Conservation (phyloP, 2,888 invertebrate species). For the Bimastos eiseni region DNA sequence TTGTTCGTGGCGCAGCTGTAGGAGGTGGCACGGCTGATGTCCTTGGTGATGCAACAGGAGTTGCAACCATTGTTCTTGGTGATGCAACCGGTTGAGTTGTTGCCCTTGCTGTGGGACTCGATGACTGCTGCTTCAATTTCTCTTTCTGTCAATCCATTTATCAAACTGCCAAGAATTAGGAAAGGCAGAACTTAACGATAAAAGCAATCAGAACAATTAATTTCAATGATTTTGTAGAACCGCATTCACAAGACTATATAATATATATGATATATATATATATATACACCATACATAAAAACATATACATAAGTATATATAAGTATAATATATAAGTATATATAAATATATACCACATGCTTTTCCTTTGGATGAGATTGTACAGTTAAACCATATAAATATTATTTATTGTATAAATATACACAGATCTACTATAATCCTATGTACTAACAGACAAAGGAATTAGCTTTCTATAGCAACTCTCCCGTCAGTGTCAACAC, state of each 20-base stretch:
- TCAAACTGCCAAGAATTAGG: neutral
- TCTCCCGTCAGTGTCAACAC: too few species aligned
- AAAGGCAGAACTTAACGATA: neutral
- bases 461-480: neutral
- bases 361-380: too few species aligned
- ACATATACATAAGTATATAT: too few species aligned
- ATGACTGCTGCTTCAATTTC: constrained; percentile 17
- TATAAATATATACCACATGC: too few species aligned
- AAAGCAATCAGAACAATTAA: neutral
- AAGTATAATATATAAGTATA: neutral
- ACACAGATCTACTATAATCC: neutral
- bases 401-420: too few species aligned
- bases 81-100: neutral
- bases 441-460: neutral
- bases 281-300: neutral
- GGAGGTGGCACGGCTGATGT: neutral
- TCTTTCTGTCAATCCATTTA: constrained; percentile 15
- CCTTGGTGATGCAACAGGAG: neutral
- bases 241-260: neutral
- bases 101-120: neutral
- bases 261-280: neutral
- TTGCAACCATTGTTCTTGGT: neutral
- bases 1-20: neutral
- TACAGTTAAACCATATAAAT: too few species aligned
- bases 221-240: too few species aligned